Evolutionary conservation across 92 coral and sea anemone species (phyloP).

Genomic region (Parazoanthus darwini): DNA sequence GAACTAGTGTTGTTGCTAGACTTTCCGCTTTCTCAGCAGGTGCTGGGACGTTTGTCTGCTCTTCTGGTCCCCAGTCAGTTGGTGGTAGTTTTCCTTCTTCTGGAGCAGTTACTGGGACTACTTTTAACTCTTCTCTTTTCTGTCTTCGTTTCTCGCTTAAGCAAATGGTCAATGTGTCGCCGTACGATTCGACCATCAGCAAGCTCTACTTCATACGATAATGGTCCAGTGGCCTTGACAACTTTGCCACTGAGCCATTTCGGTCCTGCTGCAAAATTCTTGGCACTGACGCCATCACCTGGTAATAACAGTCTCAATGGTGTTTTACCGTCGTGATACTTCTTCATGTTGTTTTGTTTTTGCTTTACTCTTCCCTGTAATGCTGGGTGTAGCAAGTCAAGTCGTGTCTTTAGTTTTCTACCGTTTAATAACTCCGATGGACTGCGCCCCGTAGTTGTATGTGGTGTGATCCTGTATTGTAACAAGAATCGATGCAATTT

Average conservation of each 20-base stretch:
- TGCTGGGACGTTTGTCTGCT: slow-evolving; percentile 7
- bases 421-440: slow-evolving; percentile 15
- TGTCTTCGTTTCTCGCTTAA: slow-evolving; percentile 1
- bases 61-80: slow-evolving; percentile 7
- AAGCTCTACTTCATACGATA: slow-evolving; percentile 12
- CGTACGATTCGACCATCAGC: slow-evolving; percentile 10
- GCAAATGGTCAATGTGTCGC: slow-evolving; percentile 7
- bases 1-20: slow-evolving; percentile 5
- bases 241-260: slow-evolving; percentile 15
- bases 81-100: slow-evolving; percentile 5
- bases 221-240: slow-evolving; percentile 14
- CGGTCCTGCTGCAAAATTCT: slow-evolving; percentile 17
- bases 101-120: slow-evolving; percentile 6
- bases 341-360: background rate
- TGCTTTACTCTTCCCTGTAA: background rate
- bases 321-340: slow-evolving; percentile 20
- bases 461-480: slow-evolving; percentile 31
- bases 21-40: slow-evolving; percentile 1
- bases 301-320: slow-evolving; percentile 13
- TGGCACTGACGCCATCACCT: slow-evolving; percentile 13
- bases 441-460: slow-evolving; percentile 14
- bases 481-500: slow-evolving; percentile 23
- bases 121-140: slow-evolving; percentile 3
- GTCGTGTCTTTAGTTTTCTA: background rate
- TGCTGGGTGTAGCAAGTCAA: slow-evolving; percentile 25